Evolutionary conservation across 2,888 invertebrate genomes (phyloP), one percentile per base, ranked within the genome.

Genomic region (Cephus rjabovi): DNA sequence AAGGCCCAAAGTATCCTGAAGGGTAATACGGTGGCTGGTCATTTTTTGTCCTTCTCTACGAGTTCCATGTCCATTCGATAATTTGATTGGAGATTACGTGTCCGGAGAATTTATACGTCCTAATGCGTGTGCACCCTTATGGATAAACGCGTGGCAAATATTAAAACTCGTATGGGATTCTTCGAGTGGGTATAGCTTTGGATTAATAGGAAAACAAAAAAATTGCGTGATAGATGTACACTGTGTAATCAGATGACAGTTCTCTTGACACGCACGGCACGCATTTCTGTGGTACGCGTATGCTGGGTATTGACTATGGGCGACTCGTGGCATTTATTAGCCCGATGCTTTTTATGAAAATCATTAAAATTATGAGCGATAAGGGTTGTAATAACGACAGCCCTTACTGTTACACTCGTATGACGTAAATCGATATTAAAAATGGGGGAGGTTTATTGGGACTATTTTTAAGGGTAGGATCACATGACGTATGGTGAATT

Each of bases 341-440:
- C 11, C 3, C 71, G 12, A 34, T 81, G 79, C 76, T 81, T 81
- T 83, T 83, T 82, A 83, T 84, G 81, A 84, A 85, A 86, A 88
- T 86, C 81, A 87, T 85, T 81, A 78, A 81, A 81, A 81, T 80
- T 84, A 85, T 86, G 69, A 79, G 78, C 83, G 86, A 86, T 88
- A 87, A 80, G 80, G 75, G 78, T 79, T 77, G 80, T 83, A 88
- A 87, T 87, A 82, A 87, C 81, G 82, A 84, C 83, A 80, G 79
- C 83, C 77, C 83, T 56, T 56, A 56, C 9, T 23, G 56, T 56
- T 9, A 2, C 9, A 23, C 9, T 56, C 9, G 56, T 84, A 87
- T 86, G 89, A 86, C 87, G 87, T 84, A 86, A 81, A 88, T 88
- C 85, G 87, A 87, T 84, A 87, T 30, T 56, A 31, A 31, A 34